Percentiles rank a stretch among this genome's conserved stretches.
These are phyloP conservation scores for Bubo blakistoni DNA, from an alignment of 2,113 vertebrate species.

Conservation along the genomic window DNA sequence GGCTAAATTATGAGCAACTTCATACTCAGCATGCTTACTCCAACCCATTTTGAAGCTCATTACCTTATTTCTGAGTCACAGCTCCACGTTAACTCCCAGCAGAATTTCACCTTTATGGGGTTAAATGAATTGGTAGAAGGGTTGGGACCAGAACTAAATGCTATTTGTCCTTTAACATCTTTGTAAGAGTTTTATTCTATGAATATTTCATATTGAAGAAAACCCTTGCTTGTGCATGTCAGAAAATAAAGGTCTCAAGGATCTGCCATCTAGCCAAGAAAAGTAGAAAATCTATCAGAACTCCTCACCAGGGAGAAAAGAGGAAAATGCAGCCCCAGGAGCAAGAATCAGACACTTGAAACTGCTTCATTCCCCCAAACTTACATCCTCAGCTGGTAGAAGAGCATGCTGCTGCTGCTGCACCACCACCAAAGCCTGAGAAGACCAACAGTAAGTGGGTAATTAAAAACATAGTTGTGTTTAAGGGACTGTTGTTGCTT, in stretches of 20 bases:
- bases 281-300: not conserved
- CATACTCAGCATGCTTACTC: not conserved
- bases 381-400: not conserved
- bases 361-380: not conserved
- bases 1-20: not conserved
- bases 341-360: not conserved
- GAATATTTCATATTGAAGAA: slow-evolving; percentile 10
- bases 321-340: not conserved
- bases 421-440: not conserved
- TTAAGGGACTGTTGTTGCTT: not conserved
- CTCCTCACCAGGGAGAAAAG: not conserved
- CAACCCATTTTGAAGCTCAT: not conserved
- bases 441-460: not conserved
- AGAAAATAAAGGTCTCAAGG: not conserved
- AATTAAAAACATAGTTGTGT: not conserved
- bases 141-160: not conserved
- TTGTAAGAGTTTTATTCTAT: not conserved
- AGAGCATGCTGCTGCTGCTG: not conserved
- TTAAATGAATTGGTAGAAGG: not conserved
- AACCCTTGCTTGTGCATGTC: not conserved
- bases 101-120: not conserved
- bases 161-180: not conserved
- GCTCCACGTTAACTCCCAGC: not conserved
- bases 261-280: not conserved
- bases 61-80: not conserved